phyloP scores from a whole-genome alignment of 2,797 vertebrate species.

The Tenualosa thibaudeaui region DNA sequence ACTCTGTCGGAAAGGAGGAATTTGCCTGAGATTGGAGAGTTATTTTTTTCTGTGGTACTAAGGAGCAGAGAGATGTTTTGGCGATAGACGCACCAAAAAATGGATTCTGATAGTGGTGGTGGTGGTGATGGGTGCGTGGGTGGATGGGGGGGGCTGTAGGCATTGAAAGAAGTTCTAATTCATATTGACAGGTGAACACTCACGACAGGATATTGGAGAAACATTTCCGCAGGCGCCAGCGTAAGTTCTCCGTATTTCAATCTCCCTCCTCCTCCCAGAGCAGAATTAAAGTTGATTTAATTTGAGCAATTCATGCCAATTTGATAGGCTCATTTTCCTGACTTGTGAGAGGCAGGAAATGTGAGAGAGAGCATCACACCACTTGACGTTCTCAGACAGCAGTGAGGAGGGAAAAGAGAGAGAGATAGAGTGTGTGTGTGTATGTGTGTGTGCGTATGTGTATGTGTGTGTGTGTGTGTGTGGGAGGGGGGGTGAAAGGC shows the following conservation, averaged over 20 bases:
- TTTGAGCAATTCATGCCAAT: conserved; percentile 53
- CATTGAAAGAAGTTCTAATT: conserved; percentile 9
- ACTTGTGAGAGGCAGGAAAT: conserved; percentile 73
- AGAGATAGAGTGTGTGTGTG: not conserved
- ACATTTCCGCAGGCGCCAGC: not conserved
- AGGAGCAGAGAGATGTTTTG: not conserved
- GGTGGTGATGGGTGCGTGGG: too few species aligned
- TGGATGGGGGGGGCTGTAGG: not conserved
- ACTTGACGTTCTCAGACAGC: conserved; percentile 47
- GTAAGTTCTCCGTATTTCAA: conserved; percentile 3
- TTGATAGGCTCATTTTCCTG: conserved; percentile 51
- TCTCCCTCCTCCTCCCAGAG: not conserved
- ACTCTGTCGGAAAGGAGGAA: not conserved
- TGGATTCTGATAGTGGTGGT: not conserved
- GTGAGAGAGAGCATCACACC: conserved; percentile 65
- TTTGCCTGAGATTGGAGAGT: not conserved
- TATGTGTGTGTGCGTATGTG: not conserved
- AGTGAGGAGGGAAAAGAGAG: not conserved
- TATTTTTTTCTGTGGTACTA: not conserved
- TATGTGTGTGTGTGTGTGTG: not conserved
- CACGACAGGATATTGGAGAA: conserved; percentile 19
- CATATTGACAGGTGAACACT: conserved; percentile 16
- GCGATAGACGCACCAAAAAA: not conserved
- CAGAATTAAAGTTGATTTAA: conserved; percentile 53
- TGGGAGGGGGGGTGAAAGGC: conserved; percentile 11